phyloP scores from a whole-genome alignment of 2,113 vertebrate genomes.

The Bujurquina vittata region DNA sequence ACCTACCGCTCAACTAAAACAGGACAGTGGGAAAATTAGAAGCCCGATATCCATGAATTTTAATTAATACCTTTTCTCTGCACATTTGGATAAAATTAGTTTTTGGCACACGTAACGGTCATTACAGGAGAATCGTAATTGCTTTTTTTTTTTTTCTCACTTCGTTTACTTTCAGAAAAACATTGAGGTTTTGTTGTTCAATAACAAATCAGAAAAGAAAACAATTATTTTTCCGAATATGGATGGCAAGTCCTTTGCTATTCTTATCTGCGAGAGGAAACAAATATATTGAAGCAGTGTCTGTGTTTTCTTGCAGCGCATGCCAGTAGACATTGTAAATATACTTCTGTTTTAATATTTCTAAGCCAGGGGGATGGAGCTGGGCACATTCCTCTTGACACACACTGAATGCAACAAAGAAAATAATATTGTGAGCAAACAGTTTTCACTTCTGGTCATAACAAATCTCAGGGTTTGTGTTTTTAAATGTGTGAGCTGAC shows the following conservation, averaged over 20 bases:
- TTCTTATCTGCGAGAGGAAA: conserved; percentile 34
- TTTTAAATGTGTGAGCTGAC: conserved; percentile 75
- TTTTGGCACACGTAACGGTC: conserved; percentile 29
- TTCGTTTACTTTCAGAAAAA: conserved; percentile 24
- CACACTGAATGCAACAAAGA: conserved; percentile 17
- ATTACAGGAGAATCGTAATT: conserved; percentile 41
- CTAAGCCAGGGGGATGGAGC: conserved; percentile 2
- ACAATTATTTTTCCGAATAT: conserved; percentile 38
- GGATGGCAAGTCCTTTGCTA: conserved; percentile 20
- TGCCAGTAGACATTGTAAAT: conserved; percentile 13
- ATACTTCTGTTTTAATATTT: conserved; percentile 37
- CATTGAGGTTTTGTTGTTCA: conserved; percentile 33
- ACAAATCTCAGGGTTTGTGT: conserved; percentile 56
- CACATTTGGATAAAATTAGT: conserved; percentile 45
- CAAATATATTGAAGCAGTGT: conserved; percentile 29
- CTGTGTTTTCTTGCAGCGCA: conserved; percentile 12
- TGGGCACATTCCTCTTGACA: conserved; percentile 17
- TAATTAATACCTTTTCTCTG: conserved; percentile 53
- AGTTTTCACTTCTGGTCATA: conserved; percentile 55
- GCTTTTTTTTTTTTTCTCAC: conserved; percentile 34
- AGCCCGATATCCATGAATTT: conserved; percentile 20
- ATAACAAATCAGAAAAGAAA: conserved; percentile 13
- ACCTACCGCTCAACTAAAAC: conserved; percentile 13
- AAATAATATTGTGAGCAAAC: conserved; percentile 43
- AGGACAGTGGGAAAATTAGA: neutral